phyloP scores from a whole-genome alignment of 2,113 vertebrate genomes.

The Zeus faber region DNA sequence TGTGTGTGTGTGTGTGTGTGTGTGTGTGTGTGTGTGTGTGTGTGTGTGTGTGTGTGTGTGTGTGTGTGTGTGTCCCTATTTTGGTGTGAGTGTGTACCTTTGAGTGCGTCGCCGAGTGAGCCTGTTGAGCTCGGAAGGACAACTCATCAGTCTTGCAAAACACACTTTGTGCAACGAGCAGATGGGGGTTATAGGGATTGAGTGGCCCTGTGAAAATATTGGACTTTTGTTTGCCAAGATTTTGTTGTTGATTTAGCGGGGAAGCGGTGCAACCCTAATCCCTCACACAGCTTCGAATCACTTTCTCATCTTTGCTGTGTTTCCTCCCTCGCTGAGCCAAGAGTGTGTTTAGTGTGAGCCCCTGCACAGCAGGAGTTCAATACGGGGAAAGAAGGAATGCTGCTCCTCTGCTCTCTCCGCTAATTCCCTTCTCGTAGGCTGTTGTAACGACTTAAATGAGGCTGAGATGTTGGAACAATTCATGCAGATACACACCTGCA shows the following conservation, averaged over 20 bases:
- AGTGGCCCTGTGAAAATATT: conserved; percentile 8
- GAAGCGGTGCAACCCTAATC: no score
- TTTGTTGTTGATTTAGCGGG: conserved; percentile 12
- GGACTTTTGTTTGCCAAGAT: conserved; percentile 4
- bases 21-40: conserved; percentile 14
- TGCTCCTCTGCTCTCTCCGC: conserved; percentile 1
- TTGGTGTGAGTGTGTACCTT: no score
- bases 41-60: no score
- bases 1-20: conserved; percentile 6
- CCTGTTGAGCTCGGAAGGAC: neutral
- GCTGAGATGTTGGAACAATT: conserved; percentile 48
- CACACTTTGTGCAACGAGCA: conserved; percentile 34
- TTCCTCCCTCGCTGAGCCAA: conserved; percentile 11
- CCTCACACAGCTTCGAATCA: conserved; percentile 16
- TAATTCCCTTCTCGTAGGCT: conserved; percentile 27
- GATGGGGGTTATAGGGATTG: conserved; percentile 8
- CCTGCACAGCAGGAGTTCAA: conserved; percentile 21
- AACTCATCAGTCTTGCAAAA: conserved; percentile 25
- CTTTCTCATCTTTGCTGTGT: conserved; percentile 14
- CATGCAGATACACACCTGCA: no score
- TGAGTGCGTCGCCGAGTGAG: conserved; percentile 10
- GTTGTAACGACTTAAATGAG: conserved; percentile 42
- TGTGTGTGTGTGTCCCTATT: no score
- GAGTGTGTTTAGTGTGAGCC: neutral
- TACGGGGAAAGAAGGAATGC: conserved; percentile 23